Conservation (phyloP, 2,113 vertebrate genomes). For the Centropus unirufus region DNA sequence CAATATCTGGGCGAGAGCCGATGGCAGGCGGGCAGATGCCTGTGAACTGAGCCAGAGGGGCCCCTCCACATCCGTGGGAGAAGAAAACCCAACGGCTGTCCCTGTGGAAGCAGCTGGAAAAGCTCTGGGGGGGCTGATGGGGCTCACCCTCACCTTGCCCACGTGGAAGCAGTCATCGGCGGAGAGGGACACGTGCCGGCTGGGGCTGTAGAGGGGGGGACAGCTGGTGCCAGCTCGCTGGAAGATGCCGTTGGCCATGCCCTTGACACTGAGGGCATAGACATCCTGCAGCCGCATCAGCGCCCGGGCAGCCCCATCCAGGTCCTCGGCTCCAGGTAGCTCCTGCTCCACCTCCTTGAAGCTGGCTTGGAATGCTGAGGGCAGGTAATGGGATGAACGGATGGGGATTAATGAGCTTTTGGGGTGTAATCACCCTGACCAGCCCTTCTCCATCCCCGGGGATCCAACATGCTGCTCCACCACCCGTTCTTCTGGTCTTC, state of each 20-base stretch:
- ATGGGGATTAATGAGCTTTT: not conserved
- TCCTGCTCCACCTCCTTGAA: conserved; percentile 78
- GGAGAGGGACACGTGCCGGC: conserved; percentile 77
- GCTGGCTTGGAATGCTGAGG: conserved; percentile 81
- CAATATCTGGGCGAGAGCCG: not conserved
- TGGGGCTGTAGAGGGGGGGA: conserved; percentile 76
- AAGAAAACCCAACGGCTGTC: not conserved
- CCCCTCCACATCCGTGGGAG: accelerated
- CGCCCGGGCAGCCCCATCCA: conserved; percentile 85
- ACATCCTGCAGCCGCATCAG: conserved; percentile 95
- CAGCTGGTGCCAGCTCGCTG: conserved; percentile 61
- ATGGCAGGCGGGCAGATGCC: not conserved
- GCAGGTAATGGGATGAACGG: accelerated
- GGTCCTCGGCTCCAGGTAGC: conserved; percentile 86
- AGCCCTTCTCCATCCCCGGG: not conserved
- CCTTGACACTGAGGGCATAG: conserved; percentile 84
- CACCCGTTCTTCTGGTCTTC: too few relatives aligned
- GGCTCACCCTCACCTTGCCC: conserved; percentile 82
- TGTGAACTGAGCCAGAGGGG: not conserved
- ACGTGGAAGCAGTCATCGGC: conserved; percentile 93
- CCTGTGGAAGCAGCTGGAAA: not conserved
- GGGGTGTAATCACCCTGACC: accelerated
- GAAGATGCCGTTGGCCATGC: conserved; percentile 83
- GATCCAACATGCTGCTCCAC: not conserved
- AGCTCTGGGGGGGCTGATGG: accelerated